phyloP scores from a whole-genome alignment of 2,797 vertebrate genomes.

The Pantherophis alleghaniensis region DNA sequence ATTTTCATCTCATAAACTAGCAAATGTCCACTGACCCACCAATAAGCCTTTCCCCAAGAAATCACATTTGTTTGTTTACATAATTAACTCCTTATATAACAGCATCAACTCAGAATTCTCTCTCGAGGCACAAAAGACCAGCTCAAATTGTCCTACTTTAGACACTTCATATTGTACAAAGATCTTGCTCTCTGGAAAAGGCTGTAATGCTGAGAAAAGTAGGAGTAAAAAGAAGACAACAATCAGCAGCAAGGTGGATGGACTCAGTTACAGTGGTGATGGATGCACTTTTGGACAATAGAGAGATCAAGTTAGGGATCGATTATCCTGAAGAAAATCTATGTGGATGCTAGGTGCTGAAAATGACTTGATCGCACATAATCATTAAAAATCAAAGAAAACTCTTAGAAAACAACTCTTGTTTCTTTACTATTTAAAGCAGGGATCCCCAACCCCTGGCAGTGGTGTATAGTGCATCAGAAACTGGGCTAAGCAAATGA shows the following conservation, averaged over 20 bases:
- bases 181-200: not conserved
- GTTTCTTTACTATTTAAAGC: not conserved
- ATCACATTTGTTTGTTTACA: not conserved
- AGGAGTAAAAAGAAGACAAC: not conserved
- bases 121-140: not conserved
- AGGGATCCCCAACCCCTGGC: not conserved
- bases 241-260: not conserved
- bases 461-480: accelerated
- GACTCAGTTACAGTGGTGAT: not conserved
- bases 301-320: not conserved
- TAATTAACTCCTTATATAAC: not conserved
- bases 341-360: not conserved
- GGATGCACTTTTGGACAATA: not conserved
- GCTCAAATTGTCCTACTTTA: not conserved
- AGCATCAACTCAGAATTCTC: not conserved
- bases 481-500: not conserved
- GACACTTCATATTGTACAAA: not conserved
- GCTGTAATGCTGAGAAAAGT: not conserved
- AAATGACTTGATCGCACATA: not conserved
- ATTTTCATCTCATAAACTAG: not conserved
- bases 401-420: not conserved
- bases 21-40: not conserved
- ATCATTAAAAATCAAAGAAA: not conserved
- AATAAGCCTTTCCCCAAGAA: not conserved
- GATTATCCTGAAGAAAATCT: not conserved